Base-by-base conservation (phyloP, 2,888 invertebrate genomes). In the Odiellus spinosus region DNA sequence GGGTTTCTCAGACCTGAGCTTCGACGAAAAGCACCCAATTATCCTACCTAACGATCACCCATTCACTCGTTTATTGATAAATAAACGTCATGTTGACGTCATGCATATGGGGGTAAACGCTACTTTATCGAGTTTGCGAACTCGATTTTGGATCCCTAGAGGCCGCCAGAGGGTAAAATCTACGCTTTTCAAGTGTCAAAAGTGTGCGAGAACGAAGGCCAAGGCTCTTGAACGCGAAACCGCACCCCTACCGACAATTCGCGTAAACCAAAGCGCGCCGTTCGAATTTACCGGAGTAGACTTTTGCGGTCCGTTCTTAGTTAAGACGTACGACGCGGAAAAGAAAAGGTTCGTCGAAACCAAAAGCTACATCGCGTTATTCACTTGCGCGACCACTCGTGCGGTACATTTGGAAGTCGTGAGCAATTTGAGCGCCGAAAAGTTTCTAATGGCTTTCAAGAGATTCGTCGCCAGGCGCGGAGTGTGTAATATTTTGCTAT, bases 381-480 rank as follows among this genome's bases (percentile, higher is more conserved):
- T 42, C 14, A 42, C 42, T n/a, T 42, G 42, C 32, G 42, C 42
- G 10, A 26, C 32, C 2, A 42, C 42, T 3, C 34, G 18, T n/a
- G 50, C 46, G 0, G 39, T 55, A 2, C 55, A 53, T 33, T 12
- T 55, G 1, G 51, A 54, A 40, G 15, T 51, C 4, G 57, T 53
- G 3, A 48, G 20, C 15, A 48, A 44, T 20, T 34, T 55, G 17
- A 45, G 51, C 3, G 47, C 52, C 1, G 48, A 47, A 12, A 50
- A 47, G 2, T 54, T 56, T 33, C 40, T 57, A 3, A 46, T 48
- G n/a, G 33, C 54, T 1, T 40, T 55, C 4, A 44, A 44, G 12
- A 38, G 48, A n/a, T 53, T 53, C 19, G 17, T 21, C 42, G 54
- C 14, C 54, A 44, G 39, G 8, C 4, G 26, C 4, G 26, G 26